phyloP scores from a whole-genome alignment of 2,113 vertebrate genomes.

The Symphodus melops region DNA sequence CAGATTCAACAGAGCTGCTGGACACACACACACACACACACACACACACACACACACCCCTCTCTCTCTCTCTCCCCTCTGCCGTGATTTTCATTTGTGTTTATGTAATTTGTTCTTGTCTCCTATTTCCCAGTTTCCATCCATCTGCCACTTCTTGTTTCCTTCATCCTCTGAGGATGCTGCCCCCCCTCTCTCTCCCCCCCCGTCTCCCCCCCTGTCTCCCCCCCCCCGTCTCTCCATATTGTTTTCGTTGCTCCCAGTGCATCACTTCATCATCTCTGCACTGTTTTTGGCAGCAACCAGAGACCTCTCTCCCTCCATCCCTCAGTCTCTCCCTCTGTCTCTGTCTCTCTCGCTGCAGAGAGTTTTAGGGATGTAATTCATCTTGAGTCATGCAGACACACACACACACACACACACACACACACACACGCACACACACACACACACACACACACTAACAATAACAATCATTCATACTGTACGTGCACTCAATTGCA shows the following conservation, averaged over 20 bases:
- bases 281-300: slow-evolving; percentile 63
- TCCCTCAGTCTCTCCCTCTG: slow-evolving; percentile 1
- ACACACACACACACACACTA: background rate
- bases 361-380: slow-evolving; percentile 45
- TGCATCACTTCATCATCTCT: slow-evolving; percentile 67
- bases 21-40: slow-evolving; percentile 24
- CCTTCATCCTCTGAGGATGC: slow-evolving; percentile 29
- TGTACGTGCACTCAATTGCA: slow-evolving; percentile 25
- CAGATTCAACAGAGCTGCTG: too few relatives aligned
- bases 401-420: slow-evolving; percentile 23
- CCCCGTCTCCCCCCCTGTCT: background rate
- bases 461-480: slow-evolving; percentile 1
- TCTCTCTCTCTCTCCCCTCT: background rate
- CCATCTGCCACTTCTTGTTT: slow-evolving; percentile 41
- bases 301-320: slow-evolving; percentile 34
- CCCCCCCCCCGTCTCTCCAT: slow-evolving; percentile 8
- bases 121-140: slow-evolving; percentile 18
- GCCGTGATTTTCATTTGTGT: slow-evolving; percentile 20
- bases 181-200: slow-evolving; percentile 9
- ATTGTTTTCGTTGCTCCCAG: slow-evolving; percentile 62
- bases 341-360: slow-evolving; percentile 27
- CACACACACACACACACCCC: background rate
- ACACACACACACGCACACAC: slow-evolving; percentile 1
- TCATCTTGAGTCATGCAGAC: slow-evolving; percentile 44
- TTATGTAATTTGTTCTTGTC: slow-evolving; percentile 37